Evolutionary conservation across 2,888 invertebrate genomes (phyloP).

Genomic region (Lacanobia oleracea): DNA sequence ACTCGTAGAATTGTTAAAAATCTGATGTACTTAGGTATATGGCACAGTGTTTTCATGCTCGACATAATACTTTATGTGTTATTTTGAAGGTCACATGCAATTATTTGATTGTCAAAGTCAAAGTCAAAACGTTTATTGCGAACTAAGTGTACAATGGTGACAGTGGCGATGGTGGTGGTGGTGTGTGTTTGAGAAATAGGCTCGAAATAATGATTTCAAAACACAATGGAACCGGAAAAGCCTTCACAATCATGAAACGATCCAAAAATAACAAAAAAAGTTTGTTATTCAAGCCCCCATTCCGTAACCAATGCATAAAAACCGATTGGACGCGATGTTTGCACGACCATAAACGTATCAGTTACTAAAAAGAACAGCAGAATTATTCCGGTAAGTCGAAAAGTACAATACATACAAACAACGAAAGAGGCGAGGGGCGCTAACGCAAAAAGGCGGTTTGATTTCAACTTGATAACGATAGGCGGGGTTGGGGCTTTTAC

Average conservation of each 20-base stretch:
- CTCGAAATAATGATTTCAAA: constrained; percentile 22
- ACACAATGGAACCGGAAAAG: constrained; percentile 17
- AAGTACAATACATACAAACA: constrained; percentile 68
- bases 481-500: constrained; percentile 70
- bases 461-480: constrained; percentile 84
- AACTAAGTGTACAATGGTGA: too few relatives aligned
- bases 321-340: constrained; percentile 57
- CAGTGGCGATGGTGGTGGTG: too few relatives aligned
- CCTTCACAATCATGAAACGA: constrained; percentile 23
- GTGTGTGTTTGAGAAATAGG: neutral
- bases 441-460: constrained; percentile 83
- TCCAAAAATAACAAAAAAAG: constrained; percentile 41
- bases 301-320: constrained; percentile 54
- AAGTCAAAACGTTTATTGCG: too few relatives aligned
- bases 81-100: neutral
- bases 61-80: neutral
- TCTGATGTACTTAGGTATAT: neutral
- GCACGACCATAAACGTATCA: constrained; percentile 65
- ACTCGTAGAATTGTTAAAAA: constrained; percentile 5
- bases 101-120: neutral
- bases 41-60: neutral
- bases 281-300: constrained; percentile 50
- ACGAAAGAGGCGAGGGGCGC: constrained; percentile 74
- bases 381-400: constrained; percentile 66
- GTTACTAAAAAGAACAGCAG: constrained; percentile 66